phyloP scores from a whole-genome alignment of 2,797 vertebrate genomes.

The Ctenochaetus hawaiiensis region DNA sequence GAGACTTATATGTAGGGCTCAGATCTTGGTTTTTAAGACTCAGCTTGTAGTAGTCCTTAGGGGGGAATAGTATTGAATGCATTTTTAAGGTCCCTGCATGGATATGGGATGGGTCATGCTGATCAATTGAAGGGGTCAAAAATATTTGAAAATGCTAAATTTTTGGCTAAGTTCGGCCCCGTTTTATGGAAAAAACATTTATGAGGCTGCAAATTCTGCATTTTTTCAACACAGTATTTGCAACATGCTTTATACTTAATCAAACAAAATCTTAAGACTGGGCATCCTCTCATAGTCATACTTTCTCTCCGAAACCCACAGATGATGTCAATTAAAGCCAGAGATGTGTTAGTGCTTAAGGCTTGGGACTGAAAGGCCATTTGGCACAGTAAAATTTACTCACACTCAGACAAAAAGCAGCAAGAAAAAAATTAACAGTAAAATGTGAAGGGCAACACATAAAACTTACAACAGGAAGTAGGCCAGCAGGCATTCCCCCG shows the following conservation, averaged over 20 bases:
- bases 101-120: no score
- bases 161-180: background rate
- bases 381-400: background rate
- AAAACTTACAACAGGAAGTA: background rate
- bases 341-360: background rate
- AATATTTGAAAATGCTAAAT: no score
- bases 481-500: background rate
- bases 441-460: background rate
- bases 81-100: no score
- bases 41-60: no score
- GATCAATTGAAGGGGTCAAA: no score
- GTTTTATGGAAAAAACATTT: background rate
- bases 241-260: background rate
- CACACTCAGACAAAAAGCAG: background rate
- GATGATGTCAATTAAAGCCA: constrained; percentile 41
- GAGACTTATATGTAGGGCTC: no score
- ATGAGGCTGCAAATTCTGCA: background rate
- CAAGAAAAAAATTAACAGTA: constrained; percentile 1
- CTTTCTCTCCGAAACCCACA: constrained; percentile 21
- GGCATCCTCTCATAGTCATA: background rate
- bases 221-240: background rate
- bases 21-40: no score
- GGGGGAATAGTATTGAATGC: no score
- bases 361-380: background rate
- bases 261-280: background rate